A percentile compares a stretch with the other conserved stretches of the same genome.
phyloP scores from a whole-genome alignment of 2,113 vertebrate species.

The Agelaius tricolor region DNA sequence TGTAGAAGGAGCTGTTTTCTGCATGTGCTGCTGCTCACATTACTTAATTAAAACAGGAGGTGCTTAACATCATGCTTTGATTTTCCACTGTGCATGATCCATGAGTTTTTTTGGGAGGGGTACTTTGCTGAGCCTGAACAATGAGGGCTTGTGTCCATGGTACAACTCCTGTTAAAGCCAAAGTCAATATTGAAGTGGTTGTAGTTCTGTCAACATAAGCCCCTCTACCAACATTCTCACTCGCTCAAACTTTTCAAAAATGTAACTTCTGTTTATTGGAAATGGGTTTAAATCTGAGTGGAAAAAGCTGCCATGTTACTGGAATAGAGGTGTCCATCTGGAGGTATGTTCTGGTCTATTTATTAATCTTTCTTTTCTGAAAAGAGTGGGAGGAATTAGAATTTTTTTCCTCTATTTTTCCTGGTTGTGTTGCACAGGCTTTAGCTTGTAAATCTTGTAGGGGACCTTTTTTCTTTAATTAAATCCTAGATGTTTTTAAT shows the following conservation, averaged over 20 bases:
- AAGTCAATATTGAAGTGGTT: background rate
- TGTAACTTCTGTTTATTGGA: background rate
- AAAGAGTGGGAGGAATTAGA: background rate
- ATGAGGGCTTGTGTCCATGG: constrained; percentile 28
- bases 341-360: background rate
- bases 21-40: background rate
- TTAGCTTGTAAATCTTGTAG: background rate
- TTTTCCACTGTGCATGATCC: background rate
- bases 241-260: background rate
- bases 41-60: background rate
- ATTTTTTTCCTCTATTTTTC: background rate
- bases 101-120: background rate
- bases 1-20: background rate
- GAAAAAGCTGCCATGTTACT: background rate
- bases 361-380: background rate
- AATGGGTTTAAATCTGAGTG: background rate
- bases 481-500: background rate
- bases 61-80: background rate
- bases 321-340: background rate
- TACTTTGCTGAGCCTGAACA: background rate
- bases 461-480: background rate
- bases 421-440: background rate
- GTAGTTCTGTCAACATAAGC: background rate
- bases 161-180: background rate
- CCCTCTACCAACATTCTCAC: background rate